Conservation (phyloP, 2,113 vertebrate species). For the Fregata magnificens region DNA sequence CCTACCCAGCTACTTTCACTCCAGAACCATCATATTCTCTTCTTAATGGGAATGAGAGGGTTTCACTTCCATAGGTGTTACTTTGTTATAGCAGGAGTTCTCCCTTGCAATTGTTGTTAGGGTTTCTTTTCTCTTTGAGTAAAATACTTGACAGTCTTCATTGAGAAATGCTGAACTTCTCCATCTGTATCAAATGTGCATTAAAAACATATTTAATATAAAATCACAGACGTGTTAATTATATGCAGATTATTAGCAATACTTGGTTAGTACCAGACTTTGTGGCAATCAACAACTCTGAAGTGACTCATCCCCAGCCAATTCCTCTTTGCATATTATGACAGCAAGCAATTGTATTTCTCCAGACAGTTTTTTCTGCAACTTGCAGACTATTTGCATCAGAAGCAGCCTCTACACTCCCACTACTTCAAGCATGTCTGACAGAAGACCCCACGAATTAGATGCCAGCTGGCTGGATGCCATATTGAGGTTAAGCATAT, state of each 20-base stretch:
- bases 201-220: not conserved
- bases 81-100: not conserved
- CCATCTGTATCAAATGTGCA: not conserved
- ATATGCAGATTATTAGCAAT: not conserved
- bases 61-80: not conserved
- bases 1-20: not conserved
- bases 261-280: not conserved
- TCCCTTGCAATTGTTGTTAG: not conserved
- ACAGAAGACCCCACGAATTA: not conserved
- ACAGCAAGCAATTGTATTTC: constrained; percentile 31
- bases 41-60: not conserved
- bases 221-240: not conserved
- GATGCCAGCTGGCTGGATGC: not conserved
- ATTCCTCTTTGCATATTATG: not conserved
- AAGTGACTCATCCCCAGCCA: not conserved
- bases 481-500: not conserved
- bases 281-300: not conserved
- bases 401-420: not conserved
- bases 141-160: not conserved
- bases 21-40: not conserved
- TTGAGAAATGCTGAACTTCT: not conserved
- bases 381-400: not conserved
- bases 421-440: not conserved
- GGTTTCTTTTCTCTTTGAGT: not conserved
- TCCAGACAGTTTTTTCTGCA: constrained; percentile 1